Percentiles rank a stretch among this genome's conserved stretches.
Evolutionary conservation across 2,113 vertebrate species (phyloP).

Genomic region (Lynx canadensis): DNA sequence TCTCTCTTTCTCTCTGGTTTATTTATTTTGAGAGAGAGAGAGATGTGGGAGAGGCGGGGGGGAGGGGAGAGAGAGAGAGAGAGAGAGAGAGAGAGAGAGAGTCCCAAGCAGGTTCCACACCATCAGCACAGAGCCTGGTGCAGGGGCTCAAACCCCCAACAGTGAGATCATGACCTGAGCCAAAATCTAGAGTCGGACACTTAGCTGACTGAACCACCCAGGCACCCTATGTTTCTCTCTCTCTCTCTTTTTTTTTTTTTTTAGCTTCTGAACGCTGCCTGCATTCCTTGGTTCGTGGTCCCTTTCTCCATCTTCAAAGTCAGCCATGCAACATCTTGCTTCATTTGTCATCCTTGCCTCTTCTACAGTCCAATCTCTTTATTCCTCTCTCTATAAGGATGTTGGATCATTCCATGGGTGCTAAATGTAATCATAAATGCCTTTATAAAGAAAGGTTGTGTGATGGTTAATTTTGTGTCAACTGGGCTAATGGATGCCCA

Average conservation of each 20-base stretch:
- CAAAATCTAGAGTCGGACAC: too few species aligned
- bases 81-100: too few species aligned
- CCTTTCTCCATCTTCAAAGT: background rate
- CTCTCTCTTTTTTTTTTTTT: background rate
- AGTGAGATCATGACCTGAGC: too few species aligned
- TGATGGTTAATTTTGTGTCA: background rate
- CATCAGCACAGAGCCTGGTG: too few species aligned
- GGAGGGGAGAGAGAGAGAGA: too few species aligned
- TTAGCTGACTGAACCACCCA: too few species aligned
- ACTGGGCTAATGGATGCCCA: background rate
- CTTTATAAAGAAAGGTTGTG: background rate
- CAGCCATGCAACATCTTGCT: background rate
- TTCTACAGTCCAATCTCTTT: background rate
- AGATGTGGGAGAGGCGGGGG: too few species aligned
- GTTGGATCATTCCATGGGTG: background rate
- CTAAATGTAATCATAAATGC: background rate
- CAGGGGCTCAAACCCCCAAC: too few species aligned
- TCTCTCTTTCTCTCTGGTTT: background rate
- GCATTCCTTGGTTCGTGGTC: background rate
- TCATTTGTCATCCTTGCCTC: background rate
- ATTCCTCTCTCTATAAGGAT: background rate
- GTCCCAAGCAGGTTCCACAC: too few species aligned
- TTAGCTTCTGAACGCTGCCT: background rate
- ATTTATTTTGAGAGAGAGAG: too few species aligned
- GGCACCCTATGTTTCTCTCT: background rate